Percentiles rank a stretch among this genome's conserved stretches.
phyloP scores from a whole-genome alignment of 2,113 vertebrate genomes.

The Megaptera novaeangliae region DNA sequence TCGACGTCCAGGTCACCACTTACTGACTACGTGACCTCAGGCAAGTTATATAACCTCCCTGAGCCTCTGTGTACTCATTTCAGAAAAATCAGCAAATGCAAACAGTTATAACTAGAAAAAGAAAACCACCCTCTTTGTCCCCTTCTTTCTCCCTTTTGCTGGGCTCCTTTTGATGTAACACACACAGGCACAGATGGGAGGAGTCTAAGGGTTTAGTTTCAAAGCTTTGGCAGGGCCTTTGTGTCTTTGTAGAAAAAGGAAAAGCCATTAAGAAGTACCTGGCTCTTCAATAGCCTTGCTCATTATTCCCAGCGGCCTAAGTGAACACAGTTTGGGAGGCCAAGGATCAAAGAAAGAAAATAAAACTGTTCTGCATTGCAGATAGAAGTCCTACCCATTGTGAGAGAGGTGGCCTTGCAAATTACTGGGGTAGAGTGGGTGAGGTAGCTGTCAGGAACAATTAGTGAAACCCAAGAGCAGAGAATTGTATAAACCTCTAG shows the following conservation, averaged over 20 bases:
- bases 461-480: neutral
- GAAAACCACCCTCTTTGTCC: constrained; percentile 45
- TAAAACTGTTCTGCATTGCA: constrained; percentile 40
- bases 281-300: constrained; percentile 54
- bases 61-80: neutral
- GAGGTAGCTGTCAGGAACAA: neutral
- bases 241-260: constrained; percentile 46
- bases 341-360: constrained; percentile 61
- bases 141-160: constrained; percentile 27
- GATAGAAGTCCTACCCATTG: constrained; percentile 34
- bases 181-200: neutral
- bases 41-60: constrained; percentile 4
- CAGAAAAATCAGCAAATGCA: constrained; percentile 48
- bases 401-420: constrained; percentile 36
- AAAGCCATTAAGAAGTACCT: constrained; percentile 57
- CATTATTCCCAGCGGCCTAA: constrained; percentile 55
- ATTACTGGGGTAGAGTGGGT: neutral
- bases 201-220: constrained; percentile 59
- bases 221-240: constrained; percentile 66
- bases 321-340: constrained; percentile 41
- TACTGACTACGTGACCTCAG: neutral
- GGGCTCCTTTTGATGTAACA: constrained; percentile 27
- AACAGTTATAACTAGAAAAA: constrained; percentile 47
- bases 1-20: neutral
- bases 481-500: neutral